Conservation (phyloP, 2,113 vertebrate species). For the Pterophyllum scalare region DNA sequence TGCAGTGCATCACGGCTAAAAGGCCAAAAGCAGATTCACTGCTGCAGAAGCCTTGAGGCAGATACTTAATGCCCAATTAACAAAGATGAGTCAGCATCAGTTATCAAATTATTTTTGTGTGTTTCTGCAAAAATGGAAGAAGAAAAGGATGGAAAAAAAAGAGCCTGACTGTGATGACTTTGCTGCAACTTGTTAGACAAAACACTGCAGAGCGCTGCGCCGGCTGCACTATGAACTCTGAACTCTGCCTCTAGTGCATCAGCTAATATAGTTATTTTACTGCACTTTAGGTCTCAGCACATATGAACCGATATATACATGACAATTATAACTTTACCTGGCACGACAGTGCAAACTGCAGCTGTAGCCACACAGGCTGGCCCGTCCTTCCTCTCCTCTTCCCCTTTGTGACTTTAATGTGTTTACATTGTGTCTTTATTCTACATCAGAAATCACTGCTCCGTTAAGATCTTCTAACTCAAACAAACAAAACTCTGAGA, state of each 20-base stretch:
- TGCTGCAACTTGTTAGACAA: not conserved
- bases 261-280: too few relatives aligned
- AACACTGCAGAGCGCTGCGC: not conserved
- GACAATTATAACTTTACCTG: not conserved
- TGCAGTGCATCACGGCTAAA: not conserved
- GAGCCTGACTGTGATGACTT: not conserved
- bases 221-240: too few relatives aligned
- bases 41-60: not conserved
- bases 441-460: not conserved
- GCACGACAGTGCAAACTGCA: not conserved
- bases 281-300: too few relatives aligned
- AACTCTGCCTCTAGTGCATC: too few relatives aligned
- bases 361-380: not conserved
- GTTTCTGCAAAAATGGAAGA: not conserved
- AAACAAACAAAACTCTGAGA: not conserved
- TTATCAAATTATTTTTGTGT: not conserved
- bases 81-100: not conserved
- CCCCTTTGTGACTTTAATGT: not conserved
- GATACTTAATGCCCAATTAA: not conserved
- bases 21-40: not conserved
- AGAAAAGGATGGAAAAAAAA: too few relatives aligned
- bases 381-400: not conserved
- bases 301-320: too few relatives aligned
- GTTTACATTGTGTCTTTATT: not conserved
- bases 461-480: not conserved